phyloP scores from a whole-genome alignment of 2,888 invertebrate genomes.

The Dynastes tityus region DNA sequence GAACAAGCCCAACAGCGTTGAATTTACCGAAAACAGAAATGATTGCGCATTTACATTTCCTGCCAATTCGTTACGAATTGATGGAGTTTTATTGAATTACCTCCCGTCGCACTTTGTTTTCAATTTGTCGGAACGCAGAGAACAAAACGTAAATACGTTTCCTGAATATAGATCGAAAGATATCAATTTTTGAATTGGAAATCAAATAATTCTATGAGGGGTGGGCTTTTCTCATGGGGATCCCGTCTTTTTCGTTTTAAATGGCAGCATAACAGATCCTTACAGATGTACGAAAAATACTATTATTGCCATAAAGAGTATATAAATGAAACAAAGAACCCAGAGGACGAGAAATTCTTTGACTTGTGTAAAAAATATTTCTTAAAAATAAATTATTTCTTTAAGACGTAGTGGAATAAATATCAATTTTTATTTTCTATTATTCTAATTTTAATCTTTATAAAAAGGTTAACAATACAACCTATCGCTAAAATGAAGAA shows the following conservation, averaged over 20 bases:
- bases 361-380: no score
- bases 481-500: no score
- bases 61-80: slow-evolving; percentile 40
- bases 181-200: slow-evolving; percentile 47
- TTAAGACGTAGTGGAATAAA: no score
- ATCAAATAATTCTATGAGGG: slow-evolving; percentile 42
- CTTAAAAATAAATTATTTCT: no score
- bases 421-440: no score
- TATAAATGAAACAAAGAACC: no score
- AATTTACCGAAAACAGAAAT: slow-evolving; percentile 26
- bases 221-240: slow-evolving; percentile 25
- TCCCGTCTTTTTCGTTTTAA: slow-evolving; percentile 10
- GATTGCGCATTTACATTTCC: slow-evolving; percentile 45
- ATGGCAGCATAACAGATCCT: slow-evolving; percentile 13
- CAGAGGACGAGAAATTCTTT: no score
- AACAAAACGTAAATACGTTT: slow-evolving; percentile 49
- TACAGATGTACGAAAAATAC: neutral
- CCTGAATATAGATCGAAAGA: slow-evolving; percentile 51
- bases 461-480: no score
- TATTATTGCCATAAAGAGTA: no score
- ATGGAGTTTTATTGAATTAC: slow-evolving; percentile 44
- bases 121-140: slow-evolving; percentile 47
- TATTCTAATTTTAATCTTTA: no score
- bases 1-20: slow-evolving; percentile 26
- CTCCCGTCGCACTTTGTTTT: slow-evolving; percentile 45